Evolutionary conservation across 2,113 vertebrate species (phyloP).

Genomic region (Laterallus jamaicensis): DNA sequence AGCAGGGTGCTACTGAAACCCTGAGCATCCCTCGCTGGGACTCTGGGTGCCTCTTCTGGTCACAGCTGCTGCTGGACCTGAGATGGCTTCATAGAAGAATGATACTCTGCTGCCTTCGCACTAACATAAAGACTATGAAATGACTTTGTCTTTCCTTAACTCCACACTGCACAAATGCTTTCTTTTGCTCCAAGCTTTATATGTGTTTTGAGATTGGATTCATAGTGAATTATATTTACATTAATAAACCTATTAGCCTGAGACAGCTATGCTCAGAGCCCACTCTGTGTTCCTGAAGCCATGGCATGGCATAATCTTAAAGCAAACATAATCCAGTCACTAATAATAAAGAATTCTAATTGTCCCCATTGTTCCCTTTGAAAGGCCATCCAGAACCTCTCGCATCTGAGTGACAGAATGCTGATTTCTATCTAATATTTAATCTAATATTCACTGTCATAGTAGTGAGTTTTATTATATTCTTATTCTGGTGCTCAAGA

Average conservation of each 20-base stretch:
- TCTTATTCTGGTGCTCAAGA: not conserved
- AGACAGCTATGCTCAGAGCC: not conserved
- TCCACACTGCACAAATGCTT: not conserved
- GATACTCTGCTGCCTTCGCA: not conserved
- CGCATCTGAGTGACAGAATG: not conserved
- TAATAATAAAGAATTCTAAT: not conserved
- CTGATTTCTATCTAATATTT: not conserved
- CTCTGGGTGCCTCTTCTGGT: not conserved
- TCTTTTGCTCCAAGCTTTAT: not conserved
- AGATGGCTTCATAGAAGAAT: accelerated
- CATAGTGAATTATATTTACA: not conserved
- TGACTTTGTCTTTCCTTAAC: not conserved
- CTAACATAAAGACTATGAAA: not conserved
- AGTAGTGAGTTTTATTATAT: not conserved
- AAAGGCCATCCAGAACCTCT: not conserved
- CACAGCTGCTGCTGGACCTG: not conserved
- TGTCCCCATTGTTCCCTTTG: not conserved
- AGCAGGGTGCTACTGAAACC: not conserved
- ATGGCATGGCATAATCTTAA: not conserved
- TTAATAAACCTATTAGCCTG: not conserved
- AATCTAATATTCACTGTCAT: not conserved
- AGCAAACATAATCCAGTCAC: not conserved
- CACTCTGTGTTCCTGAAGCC: not conserved
- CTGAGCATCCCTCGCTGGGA: not conserved
- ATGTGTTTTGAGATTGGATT: not conserved